Conservation (phyloP, 2,797 vertebrate species). For the Lacerta agilis region DNA sequence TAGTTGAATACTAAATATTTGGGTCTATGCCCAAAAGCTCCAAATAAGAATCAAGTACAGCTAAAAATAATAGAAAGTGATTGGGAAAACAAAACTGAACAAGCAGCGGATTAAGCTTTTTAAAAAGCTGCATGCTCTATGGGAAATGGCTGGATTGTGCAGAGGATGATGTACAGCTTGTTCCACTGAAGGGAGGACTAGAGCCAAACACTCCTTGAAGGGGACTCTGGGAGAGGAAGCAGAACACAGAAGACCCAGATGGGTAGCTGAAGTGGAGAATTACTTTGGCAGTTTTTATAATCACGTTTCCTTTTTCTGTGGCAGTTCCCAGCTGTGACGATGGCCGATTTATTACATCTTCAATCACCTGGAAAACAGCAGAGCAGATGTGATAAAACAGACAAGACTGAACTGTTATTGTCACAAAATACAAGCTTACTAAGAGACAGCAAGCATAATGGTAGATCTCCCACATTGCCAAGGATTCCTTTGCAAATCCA, state of each 20-base stretch:
- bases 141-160: not conserved
- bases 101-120: not conserved
- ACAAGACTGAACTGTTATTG: not conserved
- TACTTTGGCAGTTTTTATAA: slow-evolving; percentile 93
- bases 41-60: not conserved
- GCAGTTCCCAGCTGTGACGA: slow-evolving; percentile 77
- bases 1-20: slow-evolving; percentile 14
- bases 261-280: not conserved
- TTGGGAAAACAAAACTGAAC: slow-evolving; percentile 10
- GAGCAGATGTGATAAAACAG: not conserved
- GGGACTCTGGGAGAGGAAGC: not conserved
- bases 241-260: not conserved
- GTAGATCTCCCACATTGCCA: not conserved
- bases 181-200: not conserved
- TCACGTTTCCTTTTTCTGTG: slow-evolving; percentile 82
- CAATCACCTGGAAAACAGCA: slow-evolving; percentile 73
- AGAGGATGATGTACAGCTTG: not conserved
- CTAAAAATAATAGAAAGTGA: slow-evolving; percentile 24
- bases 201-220: not conserved
- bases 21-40: not conserved
- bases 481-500: not conserved
- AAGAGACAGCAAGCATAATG: not conserved
- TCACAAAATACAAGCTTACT: not conserved
- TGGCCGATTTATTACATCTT: slow-evolving; percentile 75
- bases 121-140: not conserved